Conservation (phyloP, 2,888 invertebrate genomes). For the Anarsia innoxiella region DNA sequence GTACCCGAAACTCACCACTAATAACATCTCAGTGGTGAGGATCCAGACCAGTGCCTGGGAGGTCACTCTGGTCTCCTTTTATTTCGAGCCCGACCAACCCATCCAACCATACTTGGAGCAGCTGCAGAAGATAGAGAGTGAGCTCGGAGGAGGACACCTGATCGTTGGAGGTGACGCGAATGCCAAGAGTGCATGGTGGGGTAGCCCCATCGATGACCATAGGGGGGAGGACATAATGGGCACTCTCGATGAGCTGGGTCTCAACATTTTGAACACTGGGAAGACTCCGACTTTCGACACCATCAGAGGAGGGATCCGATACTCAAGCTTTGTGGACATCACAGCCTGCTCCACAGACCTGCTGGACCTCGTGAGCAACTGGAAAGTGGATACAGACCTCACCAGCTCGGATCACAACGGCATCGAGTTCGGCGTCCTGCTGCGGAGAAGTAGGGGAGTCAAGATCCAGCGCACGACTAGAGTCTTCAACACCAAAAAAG, state of each 20-base stretch:
- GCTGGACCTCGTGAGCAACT: not conserved
- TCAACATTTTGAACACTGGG: not conserved
- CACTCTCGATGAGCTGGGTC: not conserved
- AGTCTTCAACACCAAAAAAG: not conserved
- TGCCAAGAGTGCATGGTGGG: not conserved
- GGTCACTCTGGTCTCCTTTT: constrained; percentile 10
- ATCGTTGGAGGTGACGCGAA: constrained; percentile 1
- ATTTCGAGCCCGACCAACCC: constrained; percentile 13
- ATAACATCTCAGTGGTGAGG: constrained; percentile 12
- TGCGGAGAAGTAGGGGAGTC: not conserved
- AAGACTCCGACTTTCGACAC: not conserved
- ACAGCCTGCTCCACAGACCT: not conserved
- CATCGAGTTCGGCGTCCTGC: not conserved
- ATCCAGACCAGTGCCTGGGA: constrained; percentile 3
- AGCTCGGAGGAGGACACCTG: not conserved
- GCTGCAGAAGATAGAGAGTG: not conserved
- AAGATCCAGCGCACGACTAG: not conserved
- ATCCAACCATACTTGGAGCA: constrained; percentile 2
- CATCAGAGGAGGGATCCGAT: not conserved
- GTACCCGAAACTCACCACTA: constrained; percentile 4
- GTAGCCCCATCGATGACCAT: not conserved
- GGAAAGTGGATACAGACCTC: not conserved
- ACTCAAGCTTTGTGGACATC: not conserved
- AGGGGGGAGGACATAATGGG: not conserved
- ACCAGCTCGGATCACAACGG: not conserved